Base-by-base conservation (phyloP, 1,140 invertebrate genomes). In the Doryteuthis pealeii region DNA sequence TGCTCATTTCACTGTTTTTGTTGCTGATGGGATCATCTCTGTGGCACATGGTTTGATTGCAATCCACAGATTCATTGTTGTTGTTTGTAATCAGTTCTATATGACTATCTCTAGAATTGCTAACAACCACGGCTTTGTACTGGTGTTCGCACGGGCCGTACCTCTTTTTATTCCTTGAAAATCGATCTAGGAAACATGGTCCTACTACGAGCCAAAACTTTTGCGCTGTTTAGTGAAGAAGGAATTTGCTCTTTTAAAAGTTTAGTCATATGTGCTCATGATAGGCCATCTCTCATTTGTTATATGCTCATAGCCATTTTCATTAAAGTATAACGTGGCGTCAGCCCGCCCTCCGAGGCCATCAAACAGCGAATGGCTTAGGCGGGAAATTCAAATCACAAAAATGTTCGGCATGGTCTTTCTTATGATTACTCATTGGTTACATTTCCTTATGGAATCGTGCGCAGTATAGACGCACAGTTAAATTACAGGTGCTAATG, bases 381-480 rank as follows among this genome's bases (percentile, higher is more conserved):
- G 82, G 43, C 78, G 86, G 18, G 87, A 88, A 76, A 86, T 88
- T 32, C 84, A 86, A 75, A 87, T 88, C 65, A 88, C 86, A 1
- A 88, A 87, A 79, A 88, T 88, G 87, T 88, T 88, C 77, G 86
- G 84, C 62, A 81, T 88, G 72, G 84, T 88, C 15, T 88, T 88
- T 75, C 76, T 87, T 8, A 78, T 88, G 22, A 86, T n/a, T 88
- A 49, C 75, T 88, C 54, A 76, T 87, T 22, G 87, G 87, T 30
- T 88, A 86, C 71, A 73, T n/a, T 87, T 28, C 86, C 87, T 0
- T 88, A 88, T 72, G 85, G 85, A 33, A 82, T 87, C 30, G 82
- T 87, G 1, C 79, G 87, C 26, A 80, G 81, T 22, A 84, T 85
- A 32, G 87, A 88, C 76, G 81, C 83, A 72, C 77, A 82, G 66